Evolutionary conservation across 2,888 invertebrate genomes (phyloP), one percentile per base, ranked within the genome.

Genomic region (Baccha elongata): DNA sequence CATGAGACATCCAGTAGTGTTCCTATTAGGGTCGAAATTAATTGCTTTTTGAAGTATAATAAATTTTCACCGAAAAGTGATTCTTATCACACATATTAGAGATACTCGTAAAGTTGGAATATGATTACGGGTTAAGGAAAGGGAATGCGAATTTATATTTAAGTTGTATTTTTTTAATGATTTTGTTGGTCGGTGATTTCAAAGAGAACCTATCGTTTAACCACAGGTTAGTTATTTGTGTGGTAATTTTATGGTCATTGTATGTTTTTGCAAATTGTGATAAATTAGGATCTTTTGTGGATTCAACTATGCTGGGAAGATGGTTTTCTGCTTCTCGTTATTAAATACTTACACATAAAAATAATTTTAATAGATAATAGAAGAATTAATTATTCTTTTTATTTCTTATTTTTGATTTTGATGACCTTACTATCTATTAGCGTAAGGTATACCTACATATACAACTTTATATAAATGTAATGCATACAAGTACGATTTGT

Each of bases 11-110:
- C 29, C 42, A 48, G 55, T 46, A 21, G 60, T 73, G 68, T 68
- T 58, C 72, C 62, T 72, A 83, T 83, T 83, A 78, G 55, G 72
- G 68, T 83, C 72, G 62, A 23, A 76, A 78, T 83, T 78, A 83
- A 78, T 83, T 83, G 71, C 40, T 72, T 72, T 68, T 72, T 67
- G 15, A 62, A 58, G 48, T 71, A 37, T 83, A 67, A 83, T 83
- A 76, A 72, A 83, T 83, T 76, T 68, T 55, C 44, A 67, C 67
- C 55, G 46, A 50, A 64, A 72, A 68, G 23, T 72, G 83, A 78
- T 78, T 55, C 67, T 81, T 81, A 81, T 81, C 75, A 53, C 26
- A 19, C 26, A 58, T 15, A 23, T 13, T n/a, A n/a, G n/a, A n/a
- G n/a, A n/a, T n/a, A n/a, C n/a, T n/a, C n/a, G n/a, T n/a, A n/a